Evolutionary conservation across 2,797 vertebrate species (phyloP).

Genomic region (Synaphobranchus kaupii): DNA sequence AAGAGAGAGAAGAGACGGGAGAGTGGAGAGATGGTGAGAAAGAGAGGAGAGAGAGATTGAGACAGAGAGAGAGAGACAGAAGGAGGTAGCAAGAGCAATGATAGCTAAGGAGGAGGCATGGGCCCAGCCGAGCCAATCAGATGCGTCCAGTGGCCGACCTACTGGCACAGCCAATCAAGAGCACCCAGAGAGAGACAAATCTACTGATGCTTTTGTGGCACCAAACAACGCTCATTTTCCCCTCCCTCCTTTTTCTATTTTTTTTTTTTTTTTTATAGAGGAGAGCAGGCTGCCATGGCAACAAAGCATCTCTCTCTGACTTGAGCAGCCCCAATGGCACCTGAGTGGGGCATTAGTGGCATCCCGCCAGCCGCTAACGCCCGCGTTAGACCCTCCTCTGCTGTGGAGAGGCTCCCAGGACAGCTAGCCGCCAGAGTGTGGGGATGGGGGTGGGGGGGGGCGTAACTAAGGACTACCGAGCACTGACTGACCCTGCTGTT

Average conservation of each 20-base stretch:
- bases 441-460: not conserved
- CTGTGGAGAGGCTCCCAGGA: not conserved
- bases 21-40: conserved; percentile 9
- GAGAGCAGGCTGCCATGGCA: conserved; percentile 76
- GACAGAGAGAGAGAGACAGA: conserved; percentile 12
- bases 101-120: conserved; percentile 37
- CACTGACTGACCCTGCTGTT: conserved; percentile 5
- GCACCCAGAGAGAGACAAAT: conserved; percentile 40
- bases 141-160: conserved; percentile 61
- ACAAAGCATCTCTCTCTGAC: conserved; percentile 72
- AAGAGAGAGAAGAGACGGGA: conserved; percentile 26
- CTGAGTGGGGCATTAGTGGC: conserved; percentile 66
- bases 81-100: not conserved
- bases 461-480: not conserved
- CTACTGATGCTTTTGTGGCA: conserved; percentile 61
- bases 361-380: conserved; percentile 61
- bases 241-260: conserved; percentile 60
- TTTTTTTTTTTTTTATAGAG: conserved; percentile 46
- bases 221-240: conserved; percentile 58
- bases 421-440: not conserved
- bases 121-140: conserved; percentile 47
- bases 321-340: conserved; percentile 72
- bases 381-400: not conserved
- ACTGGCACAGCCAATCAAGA: conserved; percentile 26
- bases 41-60: conserved; percentile 17